These are phyloP conservation scores for Torymus aiolomorphi DNA, from an alignment of 2,888 invertebrate genomes.

Conservation along the genomic window DNA sequence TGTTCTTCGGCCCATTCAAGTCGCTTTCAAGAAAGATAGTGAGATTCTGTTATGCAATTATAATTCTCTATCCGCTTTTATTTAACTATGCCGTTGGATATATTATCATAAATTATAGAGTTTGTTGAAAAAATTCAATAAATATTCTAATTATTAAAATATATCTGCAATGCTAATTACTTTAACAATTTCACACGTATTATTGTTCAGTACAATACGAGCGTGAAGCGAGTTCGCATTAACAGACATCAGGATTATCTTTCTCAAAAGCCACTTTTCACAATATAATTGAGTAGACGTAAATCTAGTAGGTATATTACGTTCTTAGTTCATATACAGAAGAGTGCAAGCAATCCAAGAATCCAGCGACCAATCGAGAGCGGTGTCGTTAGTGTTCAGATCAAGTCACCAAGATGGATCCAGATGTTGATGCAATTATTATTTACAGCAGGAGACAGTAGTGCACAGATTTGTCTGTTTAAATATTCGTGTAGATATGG, in stretches of 20 bases:
- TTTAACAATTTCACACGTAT: neutral
- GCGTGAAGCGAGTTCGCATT: constrained; percentile 11
- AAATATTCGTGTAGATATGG: constrained; percentile 61
- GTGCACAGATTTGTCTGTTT: constrained; percentile 64
- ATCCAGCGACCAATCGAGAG: constrained; percentile 74
- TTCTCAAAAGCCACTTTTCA: constrained; percentile 45
- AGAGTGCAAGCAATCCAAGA: constrained; percentile 74
- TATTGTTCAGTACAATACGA: too few species aligned
- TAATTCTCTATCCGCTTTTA: neutral
- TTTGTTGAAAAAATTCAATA: neutral
- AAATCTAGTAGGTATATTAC: constrained; percentile 39
- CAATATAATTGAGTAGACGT: constrained; percentile 32
- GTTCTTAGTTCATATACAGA: constrained; percentile 64
- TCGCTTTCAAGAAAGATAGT: constrained; percentile 46
- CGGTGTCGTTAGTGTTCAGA: constrained; percentile 74
- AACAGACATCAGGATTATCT: constrained; percentile 11
- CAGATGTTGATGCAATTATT: constrained; percentile 71
- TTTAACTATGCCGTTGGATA: neutral
- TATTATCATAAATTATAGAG: neutral
- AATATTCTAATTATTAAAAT: neutral
- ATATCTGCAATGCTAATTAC: neutral
- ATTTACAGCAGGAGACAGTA: constrained; percentile 75
- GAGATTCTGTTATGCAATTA: constrained; percentile 34
- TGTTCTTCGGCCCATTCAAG: constrained; percentile 21
- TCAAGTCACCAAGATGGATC: constrained; percentile 71